These are phyloP conservation scores for Macropis europaea DNA, from an alignment of 2,888 invertebrate genomes.

Conservation along the genomic window DNA sequence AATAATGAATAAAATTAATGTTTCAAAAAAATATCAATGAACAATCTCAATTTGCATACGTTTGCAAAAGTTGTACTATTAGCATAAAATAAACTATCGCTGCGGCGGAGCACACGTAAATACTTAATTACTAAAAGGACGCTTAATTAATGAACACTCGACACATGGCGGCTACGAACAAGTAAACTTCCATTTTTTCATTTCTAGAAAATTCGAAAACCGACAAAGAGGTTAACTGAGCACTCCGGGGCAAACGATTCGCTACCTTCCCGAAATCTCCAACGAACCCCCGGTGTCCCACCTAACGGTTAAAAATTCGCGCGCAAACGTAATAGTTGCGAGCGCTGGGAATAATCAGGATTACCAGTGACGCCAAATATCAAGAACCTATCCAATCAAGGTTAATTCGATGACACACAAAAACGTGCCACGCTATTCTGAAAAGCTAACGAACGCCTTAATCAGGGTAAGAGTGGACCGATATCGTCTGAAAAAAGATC, in stretches of 20 bases:
- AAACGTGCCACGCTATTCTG: neutral
- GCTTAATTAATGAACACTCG: neutral
- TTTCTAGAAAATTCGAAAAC: conserved; percentile 21
- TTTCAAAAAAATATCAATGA: neutral
- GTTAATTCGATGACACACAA: conserved; percentile 8
- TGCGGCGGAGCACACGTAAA: neutral
- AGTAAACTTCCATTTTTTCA: neutral
- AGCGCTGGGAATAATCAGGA: conserved; percentile 23
- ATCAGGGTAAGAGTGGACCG: too few species aligned
- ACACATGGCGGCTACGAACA: neutral
- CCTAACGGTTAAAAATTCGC: conserved; percentile 49
- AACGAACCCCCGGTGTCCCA: too few species aligned
- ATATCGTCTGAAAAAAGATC: too few species aligned
- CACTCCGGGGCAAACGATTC: neutral
- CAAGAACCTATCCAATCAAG: conserved; percentile 12
- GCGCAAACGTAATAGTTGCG: conserved; percentile 47
- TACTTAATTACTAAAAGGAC: neutral
- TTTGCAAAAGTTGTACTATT: neutral
- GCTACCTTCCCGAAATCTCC: too few species aligned
- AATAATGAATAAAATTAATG: too few species aligned
- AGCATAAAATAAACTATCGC: neutral
- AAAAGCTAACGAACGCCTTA: neutral
- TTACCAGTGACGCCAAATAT: conserved; percentile 42
- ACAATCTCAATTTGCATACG: neutral
- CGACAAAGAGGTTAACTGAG: neutral